Evolutionary conservation across 2,888 invertebrate species (phyloP).

Genomic region (Drosophila villosipedis): DNA sequence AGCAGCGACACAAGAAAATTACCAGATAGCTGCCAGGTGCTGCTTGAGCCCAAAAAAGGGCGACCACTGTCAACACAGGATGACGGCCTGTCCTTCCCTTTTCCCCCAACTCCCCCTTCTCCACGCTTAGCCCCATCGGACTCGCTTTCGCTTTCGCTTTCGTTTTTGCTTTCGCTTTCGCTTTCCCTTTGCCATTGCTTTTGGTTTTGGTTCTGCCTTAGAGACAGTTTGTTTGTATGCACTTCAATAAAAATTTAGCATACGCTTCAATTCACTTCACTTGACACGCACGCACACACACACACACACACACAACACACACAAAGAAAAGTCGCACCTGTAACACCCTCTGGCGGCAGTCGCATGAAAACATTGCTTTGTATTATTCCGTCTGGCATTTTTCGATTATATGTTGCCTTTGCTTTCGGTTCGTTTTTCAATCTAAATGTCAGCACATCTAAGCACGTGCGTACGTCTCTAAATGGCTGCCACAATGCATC

Average conservation of each 20-base stretch:
- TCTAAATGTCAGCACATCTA: slow-evolving; percentile 74
- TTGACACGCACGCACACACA: slow-evolving; percentile 50
- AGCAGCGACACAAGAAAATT: slow-evolving; percentile 48
- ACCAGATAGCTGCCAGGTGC: slow-evolving; percentile 46
- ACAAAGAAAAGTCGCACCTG: slow-evolving; percentile 47
- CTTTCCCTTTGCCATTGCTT: slow-evolving; percentile 8
- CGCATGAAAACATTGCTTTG: slow-evolving; percentile 67
- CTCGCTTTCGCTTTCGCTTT: background rate
- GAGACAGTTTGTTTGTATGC: slow-evolving; percentile 71
- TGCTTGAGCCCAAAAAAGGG: slow-evolving; percentile 13
- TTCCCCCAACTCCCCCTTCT: background rate
- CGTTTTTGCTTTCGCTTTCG: background rate
- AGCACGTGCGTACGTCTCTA: slow-evolving; percentile 51
- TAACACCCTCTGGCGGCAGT: slow-evolving; percentile 60
- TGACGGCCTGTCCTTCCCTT: slow-evolving; percentile 3
- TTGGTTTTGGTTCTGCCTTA: slow-evolving; percentile 25
- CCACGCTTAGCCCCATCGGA: background rate
- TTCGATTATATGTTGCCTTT: slow-evolving; percentile 68
- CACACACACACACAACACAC: slow-evolving; percentile 3
- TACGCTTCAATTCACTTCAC: slow-evolving; percentile 75
- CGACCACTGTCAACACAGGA: slow-evolving; percentile 34
- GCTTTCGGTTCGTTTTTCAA: slow-evolving; percentile 72
- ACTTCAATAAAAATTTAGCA: slow-evolving; percentile 78
- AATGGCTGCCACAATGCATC: slow-evolving; percentile 42
- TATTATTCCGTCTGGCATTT: slow-evolving; percentile 68